Percentiles rank a stretch among this genome's conserved stretches.
phyloP scores from a whole-genome alignment of 2,888 invertebrate species.

The Caenorhabditis sp. region DNA sequence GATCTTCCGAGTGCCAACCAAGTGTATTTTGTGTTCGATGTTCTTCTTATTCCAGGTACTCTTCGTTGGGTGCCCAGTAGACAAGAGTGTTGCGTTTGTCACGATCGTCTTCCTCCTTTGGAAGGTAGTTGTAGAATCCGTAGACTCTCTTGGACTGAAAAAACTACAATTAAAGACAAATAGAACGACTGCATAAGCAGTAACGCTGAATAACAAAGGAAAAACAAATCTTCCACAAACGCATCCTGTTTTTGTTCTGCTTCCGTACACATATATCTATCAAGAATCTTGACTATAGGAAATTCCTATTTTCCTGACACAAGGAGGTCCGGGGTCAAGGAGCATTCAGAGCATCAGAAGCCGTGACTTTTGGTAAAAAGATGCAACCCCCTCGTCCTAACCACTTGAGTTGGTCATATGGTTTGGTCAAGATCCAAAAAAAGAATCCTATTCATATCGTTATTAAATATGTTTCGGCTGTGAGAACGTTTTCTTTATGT shows the following conservation, averaged over 20 bases:
- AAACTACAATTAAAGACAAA: background rate
- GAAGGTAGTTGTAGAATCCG: slow-evolving; percentile 70
- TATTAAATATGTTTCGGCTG: background rate
- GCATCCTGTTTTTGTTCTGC: slow-evolving; percentile 7
- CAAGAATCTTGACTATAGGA: slow-evolving; percentile 26
- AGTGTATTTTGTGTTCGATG: background rate
- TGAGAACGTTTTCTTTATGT: no score
- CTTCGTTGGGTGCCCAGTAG: slow-evolving; percentile 52
- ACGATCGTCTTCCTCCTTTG: slow-evolving; percentile 62
- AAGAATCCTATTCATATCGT: slow-evolving; percentile 2
- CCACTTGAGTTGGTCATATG: background rate
- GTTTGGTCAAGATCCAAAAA: background rate
- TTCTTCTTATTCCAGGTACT: slow-evolving; percentile 32
- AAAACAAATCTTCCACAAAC: background rate
- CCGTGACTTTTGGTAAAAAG: background rate
- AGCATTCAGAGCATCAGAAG: background rate
- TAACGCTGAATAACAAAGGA: background rate
- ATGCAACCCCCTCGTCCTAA: background rate
- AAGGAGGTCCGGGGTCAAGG: background rate
- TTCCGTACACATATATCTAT: slow-evolving; percentile 33
- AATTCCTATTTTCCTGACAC: slow-evolving; percentile 16
- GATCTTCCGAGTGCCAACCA: slow-evolving; percentile 13
- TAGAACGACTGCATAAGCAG: no score
- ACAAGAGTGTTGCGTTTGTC: slow-evolving; percentile 64
- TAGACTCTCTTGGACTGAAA: slow-evolving; percentile 68